These are phyloP conservation scores for Anas acuta DNA, from an alignment of 2,797 vertebrate species.

Conservation along the genomic window DNA sequence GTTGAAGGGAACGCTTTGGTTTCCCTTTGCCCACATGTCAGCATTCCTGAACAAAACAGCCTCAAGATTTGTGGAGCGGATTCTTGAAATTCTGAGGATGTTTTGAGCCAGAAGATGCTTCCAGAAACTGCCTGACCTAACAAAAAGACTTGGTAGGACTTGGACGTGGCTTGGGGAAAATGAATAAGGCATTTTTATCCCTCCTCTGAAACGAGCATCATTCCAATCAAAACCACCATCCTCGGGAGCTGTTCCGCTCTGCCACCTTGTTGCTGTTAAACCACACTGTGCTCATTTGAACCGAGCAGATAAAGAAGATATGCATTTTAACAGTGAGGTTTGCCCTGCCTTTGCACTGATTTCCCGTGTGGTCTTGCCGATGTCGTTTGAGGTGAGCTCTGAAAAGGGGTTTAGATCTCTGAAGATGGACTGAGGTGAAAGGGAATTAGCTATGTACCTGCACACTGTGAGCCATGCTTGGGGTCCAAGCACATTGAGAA, in stretches of 20 bases:
- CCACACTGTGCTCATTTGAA: neutral
- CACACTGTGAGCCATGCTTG: neutral
- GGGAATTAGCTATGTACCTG: neutral
- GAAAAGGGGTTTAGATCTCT: neutral
- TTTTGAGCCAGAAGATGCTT: conserved; percentile 77
- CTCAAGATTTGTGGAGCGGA: conserved; percentile 48
- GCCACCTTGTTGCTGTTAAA: neutral
- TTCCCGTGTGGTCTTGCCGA: rapidly evolving
- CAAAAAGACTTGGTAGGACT: conserved; percentile 74
- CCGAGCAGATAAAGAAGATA: neutral
- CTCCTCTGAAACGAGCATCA: neutral
- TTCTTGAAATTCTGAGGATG: conserved; percentile 72
- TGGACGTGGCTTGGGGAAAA: conserved; percentile 11
- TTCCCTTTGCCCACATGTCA: conserved; percentile 58
- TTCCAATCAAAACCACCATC: neutral
- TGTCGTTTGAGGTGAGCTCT: neutral
- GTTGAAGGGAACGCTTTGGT: conserved; percentile 40
- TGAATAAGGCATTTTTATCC: conserved; percentile 14
- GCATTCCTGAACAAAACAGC: conserved; percentile 56
- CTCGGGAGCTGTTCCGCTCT: neutral
- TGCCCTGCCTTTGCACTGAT: neutral
- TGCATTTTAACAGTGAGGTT: neutral
- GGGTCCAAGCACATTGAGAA: neutral
- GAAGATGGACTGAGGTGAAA: neutral
- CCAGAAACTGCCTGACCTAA: conserved; percentile 66